Base-by-base conservation (phyloP, 2,888 invertebrate species). In the Synanthedon formicaeformis region DNA sequence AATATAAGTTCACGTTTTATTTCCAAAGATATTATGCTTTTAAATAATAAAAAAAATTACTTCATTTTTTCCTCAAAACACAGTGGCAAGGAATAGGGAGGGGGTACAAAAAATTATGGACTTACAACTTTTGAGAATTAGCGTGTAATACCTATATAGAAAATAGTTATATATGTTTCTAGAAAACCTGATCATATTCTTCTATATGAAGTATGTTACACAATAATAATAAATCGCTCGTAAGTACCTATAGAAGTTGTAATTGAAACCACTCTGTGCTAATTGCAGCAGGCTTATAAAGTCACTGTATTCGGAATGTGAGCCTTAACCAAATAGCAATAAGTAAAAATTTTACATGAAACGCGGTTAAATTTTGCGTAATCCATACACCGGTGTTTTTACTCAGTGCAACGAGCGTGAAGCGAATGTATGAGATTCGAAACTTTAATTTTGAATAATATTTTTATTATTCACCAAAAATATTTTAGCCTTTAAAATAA, bases 151-250 rank as follows among this genome's bases (percentile, higher is more conserved):
- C n/a, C n/a, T n/a, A n/a, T n/a, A n/a, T n/a, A n/a, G n/a, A n/a
- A n/a, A n/a, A n/a, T n/a, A n/a, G n/a, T n/a, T n/a, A n/a, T n/a
- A n/a, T n/a, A 34, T 34, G 10, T 34, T 10, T 34, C 10, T 34
- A 34, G 34, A 34, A 34, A 34, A 8, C 34, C 34, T 34, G 34
- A 10, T 34, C 8, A 34, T 10, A 34, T 34, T 12, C 45, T 45
- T 14, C 4, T 12, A 13, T 41, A 11, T 14, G 45, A 59, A 70
- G 75, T 75, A 76, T 73, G 67, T 78, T 78, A 73, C 76, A 63
- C 72, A 71, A 75, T 61, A 62, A 58, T 59, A 58, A 63, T 61
- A 65, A 64, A 65, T 58, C 50, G 52, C 53, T 34, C 8, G 10
- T 10, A 34, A 34, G 34, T 34, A 34, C 34, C 8, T 34, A 34